phyloP scores from a whole-genome alignment of 37 sponge, comb jelly and placozoan species.

The Geodia barretti region DNA sequence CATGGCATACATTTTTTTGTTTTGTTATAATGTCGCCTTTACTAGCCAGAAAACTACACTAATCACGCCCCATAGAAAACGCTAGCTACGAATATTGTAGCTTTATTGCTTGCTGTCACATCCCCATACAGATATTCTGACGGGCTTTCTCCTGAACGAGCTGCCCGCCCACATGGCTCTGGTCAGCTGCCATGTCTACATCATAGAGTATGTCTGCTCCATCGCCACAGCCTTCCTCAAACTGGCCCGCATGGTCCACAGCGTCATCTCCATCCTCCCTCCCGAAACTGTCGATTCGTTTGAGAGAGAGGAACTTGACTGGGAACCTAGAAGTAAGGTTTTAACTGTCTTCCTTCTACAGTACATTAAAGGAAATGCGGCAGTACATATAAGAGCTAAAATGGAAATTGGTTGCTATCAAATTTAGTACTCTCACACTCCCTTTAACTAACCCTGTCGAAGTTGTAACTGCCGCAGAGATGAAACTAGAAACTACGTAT shows the following conservation, averaged over 20 bases:
- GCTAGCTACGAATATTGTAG: too few species aligned
- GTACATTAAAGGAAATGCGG: too few species aligned
- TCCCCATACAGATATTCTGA: conserved; percentile 21
- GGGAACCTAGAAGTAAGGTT: conserved; percentile 21
- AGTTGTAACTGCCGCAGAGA: too few species aligned
- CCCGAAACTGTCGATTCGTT: not conserved
- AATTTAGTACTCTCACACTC: too few species aligned
- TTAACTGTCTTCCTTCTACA: not conserved
- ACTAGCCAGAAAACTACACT: too few species aligned
- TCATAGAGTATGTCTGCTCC: conserved; percentile 10
- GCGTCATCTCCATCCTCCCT: conserved; percentile 22
- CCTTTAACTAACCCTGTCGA: too few species aligned
- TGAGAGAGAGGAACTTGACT: conserved; percentile 46
- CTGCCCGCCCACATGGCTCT: conserved; percentile 44
- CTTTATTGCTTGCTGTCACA: too few species aligned
- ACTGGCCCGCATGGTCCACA: conserved; percentile 31
- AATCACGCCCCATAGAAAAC: too few species aligned
- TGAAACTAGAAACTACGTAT: too few species aligned
- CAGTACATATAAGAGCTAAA: conserved; percentile 4
- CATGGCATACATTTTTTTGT: too few species aligned
- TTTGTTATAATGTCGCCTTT: too few species aligned
- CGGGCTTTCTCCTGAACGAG: conserved; percentile 37
- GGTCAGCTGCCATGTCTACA: not conserved
- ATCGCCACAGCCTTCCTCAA: conserved; percentile 18
- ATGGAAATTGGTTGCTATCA: too few species aligned